phyloP scores from a whole-genome alignment of 2,888 invertebrate genomes.

The Scaptomyza polygonia region DNA sequence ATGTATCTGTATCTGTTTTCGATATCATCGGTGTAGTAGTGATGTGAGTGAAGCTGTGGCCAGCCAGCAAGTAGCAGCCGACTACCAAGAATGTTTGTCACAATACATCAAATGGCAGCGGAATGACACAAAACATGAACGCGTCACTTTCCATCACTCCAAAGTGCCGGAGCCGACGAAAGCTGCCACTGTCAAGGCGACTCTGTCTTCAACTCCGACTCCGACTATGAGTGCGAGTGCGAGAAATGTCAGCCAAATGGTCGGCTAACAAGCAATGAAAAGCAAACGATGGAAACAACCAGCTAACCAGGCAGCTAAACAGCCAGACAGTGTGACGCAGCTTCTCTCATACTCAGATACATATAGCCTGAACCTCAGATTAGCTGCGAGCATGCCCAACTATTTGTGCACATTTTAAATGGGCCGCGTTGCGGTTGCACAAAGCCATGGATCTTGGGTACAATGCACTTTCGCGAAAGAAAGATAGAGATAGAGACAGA shows the following conservation, averaged over 20 bases:
- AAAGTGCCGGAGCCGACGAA: constrained; percentile 76
- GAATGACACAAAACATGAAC: constrained; percentile 84
- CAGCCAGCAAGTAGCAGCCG: constrained; percentile 17
- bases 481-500: constrained; percentile 3
- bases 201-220: constrained; percentile 1
- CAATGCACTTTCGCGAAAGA: constrained; percentile 48
- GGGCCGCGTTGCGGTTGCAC: constrained; percentile 66
- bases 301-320: constrained; percentile 23
- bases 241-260: constrained; percentile 57
- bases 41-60: neutral
- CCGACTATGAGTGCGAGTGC: constrained; percentile 27
- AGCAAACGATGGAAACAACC: constrained; percentile 19
- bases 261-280: constrained; percentile 61
- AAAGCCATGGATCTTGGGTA: constrained; percentile 56
- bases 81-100: constrained; percentile 80
- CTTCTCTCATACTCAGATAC: constrained; percentile 29
- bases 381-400: constrained; percentile 78
- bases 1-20: constrained; percentile 28
- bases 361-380: constrained; percentile 56
- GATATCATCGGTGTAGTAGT: constrained; percentile 3
- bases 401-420: constrained; percentile 82
- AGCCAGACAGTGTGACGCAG: constrained; percentile 79
- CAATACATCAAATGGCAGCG: constrained; percentile 81
- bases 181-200: constrained; percentile 36
- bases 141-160: constrained; percentile 84